Evolutionary conservation across 2,888 invertebrate species (phyloP).

Genomic region (Rotaria sp.): DNA sequence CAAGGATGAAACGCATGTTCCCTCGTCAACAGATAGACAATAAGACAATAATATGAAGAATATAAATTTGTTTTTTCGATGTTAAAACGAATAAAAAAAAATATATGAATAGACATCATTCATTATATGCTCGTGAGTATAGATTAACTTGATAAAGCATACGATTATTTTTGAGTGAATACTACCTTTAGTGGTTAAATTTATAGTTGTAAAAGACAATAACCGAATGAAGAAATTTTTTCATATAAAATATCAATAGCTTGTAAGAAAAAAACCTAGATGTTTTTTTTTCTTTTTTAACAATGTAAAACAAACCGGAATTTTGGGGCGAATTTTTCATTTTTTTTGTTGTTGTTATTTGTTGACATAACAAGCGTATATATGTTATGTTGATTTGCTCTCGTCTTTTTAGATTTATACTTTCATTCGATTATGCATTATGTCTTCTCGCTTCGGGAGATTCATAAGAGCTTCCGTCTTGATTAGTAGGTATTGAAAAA

Average conservation of each 20-base stretch:
- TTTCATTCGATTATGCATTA: not conserved
- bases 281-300: not conserved
- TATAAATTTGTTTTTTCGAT: not conserved
- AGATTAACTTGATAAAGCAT: not conserved
- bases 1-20: not conserved
- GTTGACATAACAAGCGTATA: not conserved
- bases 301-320: not conserved
- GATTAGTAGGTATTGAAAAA: not conserved
- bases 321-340: not conserved
- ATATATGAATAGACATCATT: not conserved
- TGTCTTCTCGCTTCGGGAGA: not conserved
- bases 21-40: not conserved
- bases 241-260: not conserved
- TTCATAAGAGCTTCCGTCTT: not conserved
- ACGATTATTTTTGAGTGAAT: not conserved
- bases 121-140: not conserved
- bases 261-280: not conserved
- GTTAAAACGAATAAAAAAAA: not conserved
- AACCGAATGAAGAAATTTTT: not conserved
- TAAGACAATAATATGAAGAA: not conserved
- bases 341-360: conserved; percentile 2
- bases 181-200: not conserved
- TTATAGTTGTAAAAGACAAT: not conserved
- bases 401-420: not conserved
- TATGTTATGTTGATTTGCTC: not conserved